Conservation (phyloP, 2,888 invertebrate genomes). For the Epinotia brunnichana region DNA sequence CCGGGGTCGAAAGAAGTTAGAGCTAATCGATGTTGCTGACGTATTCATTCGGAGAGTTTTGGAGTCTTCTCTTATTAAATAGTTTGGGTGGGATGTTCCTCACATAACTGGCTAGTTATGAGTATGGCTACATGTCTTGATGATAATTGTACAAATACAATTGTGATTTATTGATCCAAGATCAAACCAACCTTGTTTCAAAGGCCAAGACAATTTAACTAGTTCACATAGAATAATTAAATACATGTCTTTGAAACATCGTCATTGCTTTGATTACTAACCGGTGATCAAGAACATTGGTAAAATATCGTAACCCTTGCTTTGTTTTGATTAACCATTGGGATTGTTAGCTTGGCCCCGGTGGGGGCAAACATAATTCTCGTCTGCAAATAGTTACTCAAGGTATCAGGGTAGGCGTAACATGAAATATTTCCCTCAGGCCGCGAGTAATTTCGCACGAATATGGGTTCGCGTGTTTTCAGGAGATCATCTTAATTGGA, state of each 20-base stretch:
- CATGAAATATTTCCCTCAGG: slow-evolving; percentile 42
- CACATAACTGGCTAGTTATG: not conserved
- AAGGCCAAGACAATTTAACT: not conserved
- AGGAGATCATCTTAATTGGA: slow-evolving; percentile 31
- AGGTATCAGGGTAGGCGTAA: slow-evolving; percentile 40
- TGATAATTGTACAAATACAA: not conserved
- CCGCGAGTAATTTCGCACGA: slow-evolving; percentile 32
- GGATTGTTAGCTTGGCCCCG: slow-evolving; percentile 49
- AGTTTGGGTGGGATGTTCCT: not conserved
- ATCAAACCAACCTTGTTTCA: not conserved
- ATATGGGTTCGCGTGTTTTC: slow-evolving; percentile 33
- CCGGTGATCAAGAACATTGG: not conserved
- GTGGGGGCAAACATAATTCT: slow-evolving; percentile 58
- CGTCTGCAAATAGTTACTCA: slow-evolving; percentile 41
- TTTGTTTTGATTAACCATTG: slow-evolving; percentile 54
- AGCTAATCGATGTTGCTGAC: slow-evolving; percentile 37
- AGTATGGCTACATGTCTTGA: not conserved
- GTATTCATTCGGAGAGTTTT: slow-evolving; percentile 31
- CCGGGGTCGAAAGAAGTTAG: slow-evolving; percentile 40
- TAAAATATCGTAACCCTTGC: slow-evolving; percentile 24
- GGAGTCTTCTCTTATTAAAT: slow-evolving; percentile 6
- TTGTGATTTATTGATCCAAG: not conserved
- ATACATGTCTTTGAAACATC: not conserved
- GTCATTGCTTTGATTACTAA: not conserved
- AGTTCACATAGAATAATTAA: not conserved